phyloP scores from a whole-genome alignment of 2,797 vertebrate genomes.

The Ctenopoma multispine region DNA sequence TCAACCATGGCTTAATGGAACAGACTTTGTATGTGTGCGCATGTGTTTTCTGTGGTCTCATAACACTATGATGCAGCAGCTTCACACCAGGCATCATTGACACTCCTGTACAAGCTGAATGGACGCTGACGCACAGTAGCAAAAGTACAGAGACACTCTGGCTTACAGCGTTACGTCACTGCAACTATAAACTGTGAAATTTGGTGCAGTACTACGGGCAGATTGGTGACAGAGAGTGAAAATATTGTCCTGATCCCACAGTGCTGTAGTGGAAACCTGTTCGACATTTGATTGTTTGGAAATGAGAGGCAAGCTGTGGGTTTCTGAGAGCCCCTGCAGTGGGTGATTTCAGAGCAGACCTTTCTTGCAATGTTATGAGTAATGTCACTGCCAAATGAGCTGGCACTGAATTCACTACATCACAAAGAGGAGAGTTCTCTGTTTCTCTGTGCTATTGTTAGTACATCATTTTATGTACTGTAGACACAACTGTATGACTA shows the following conservation, averaged over 20 bases:
- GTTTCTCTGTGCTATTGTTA: conserved; percentile 40
- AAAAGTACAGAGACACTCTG: conserved; percentile 46
- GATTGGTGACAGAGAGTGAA: conserved; percentile 46
- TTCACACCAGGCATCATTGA: conserved; percentile 75
- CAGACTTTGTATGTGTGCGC: conserved; percentile 62
- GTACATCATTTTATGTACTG: conserved; percentile 23
- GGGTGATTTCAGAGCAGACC: conserved; percentile 60
- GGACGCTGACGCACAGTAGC: conserved; percentile 69
- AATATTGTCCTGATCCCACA: conserved; percentile 52
- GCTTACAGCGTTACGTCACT: conserved; percentile 54
- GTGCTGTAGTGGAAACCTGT: conserved; percentile 47
- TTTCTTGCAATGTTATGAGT: conserved; percentile 60
- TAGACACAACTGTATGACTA: conserved; percentile 23
- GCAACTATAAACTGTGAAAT: conserved; percentile 57
- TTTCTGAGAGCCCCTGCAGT: conserved; percentile 56
- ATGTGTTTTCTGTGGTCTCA: conserved; percentile 63
- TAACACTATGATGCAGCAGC: conserved; percentile 71
- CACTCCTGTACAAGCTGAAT: conserved; percentile 64
- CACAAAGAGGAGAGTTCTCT: conserved; percentile 41
- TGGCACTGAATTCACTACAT: conserved; percentile 50
- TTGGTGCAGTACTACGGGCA: conserved; percentile 40
- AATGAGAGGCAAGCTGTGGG: conserved; percentile 57
- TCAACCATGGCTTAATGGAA: conserved; percentile 64
- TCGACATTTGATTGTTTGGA: conserved; percentile 69
- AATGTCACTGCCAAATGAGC: conserved; percentile 70